These are phyloP conservation scores for Chrysopilus asiliformis DNA, from an alignment of 2,888 invertebrate genomes.

Conservation along the genomic window DNA sequence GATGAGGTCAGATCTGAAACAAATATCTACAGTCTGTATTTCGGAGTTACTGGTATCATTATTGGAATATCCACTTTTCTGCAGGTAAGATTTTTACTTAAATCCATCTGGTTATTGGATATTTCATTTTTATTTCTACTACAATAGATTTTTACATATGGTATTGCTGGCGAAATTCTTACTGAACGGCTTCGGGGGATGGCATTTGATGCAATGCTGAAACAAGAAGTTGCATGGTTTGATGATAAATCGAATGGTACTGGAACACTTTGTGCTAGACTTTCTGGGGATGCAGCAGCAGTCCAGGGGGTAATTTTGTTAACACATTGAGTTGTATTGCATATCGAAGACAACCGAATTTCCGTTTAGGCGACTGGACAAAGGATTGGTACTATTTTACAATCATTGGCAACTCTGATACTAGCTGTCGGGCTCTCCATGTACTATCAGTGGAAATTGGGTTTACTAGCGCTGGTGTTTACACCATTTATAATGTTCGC, in stretches of 20 bases:
- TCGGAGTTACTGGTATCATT: constrained; percentile 50
- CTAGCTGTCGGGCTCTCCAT: constrained; percentile 52
- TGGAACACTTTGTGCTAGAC: constrained; percentile 57
- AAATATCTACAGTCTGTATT: constrained; percentile 48
- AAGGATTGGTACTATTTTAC: constrained; percentile 62
- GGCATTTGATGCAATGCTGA: constrained; percentile 52
- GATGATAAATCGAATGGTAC: constrained; percentile 59
- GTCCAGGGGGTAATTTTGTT: constrained; percentile 65
- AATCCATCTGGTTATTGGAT: background rate
- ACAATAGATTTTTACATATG: constrained; percentile 48
- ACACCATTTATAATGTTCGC: constrained; percentile 56
- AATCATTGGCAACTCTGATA: constrained; percentile 53
- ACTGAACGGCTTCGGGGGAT: constrained; percentile 56
- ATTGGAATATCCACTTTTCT: constrained; percentile 53
- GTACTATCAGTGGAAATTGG: constrained; percentile 62
- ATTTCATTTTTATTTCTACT: background rate
- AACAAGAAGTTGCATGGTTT: constrained; percentile 63
- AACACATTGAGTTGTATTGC: too few relatives aligned
- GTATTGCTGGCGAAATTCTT: constrained; percentile 63
- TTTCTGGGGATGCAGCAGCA: constrained; percentile 63
- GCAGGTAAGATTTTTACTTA: too few relatives aligned
- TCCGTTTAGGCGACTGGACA: constrained; percentile 61
- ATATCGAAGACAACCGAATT: too few relatives aligned
- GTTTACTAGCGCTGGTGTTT: constrained; percentile 56
- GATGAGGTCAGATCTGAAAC: constrained; percentile 45